These are phyloP conservation scores for Drosophila littoralis DNA, from an alignment of 1,140 invertebrate genomes.

Conservation along the genomic window DNA sequence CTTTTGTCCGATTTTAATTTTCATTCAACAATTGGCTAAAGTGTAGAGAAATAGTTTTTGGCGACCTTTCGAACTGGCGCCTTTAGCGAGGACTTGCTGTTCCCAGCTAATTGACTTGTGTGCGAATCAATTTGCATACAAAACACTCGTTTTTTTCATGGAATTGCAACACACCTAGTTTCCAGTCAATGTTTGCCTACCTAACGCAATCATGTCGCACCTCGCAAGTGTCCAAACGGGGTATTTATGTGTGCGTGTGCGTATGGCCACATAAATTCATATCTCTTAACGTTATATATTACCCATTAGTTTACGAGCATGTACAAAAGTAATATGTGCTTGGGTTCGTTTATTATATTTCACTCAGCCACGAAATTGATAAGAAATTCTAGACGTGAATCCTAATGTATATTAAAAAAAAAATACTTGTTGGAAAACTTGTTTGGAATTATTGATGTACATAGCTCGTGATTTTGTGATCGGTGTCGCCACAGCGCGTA, in stretches of 20 bases:
- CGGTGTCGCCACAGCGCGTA: not conserved
- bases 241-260: not conserved
- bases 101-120: constrained; percentile 9
- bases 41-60: too few relatives aligned
- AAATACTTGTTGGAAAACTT: constrained; percentile 23
- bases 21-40: too few relatives aligned
- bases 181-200: constrained; percentile 18
- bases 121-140: constrained; percentile 41
- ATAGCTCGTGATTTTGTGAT: constrained; percentile 8
- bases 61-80: too few relatives aligned
- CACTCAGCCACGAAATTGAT: constrained; percentile 39
- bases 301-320: constrained; percentile 32
- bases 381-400: constrained; percentile 38
- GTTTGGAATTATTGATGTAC: constrained; percentile 45
- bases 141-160: constrained; percentile 24
- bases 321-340: not conserved
- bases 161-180: constrained; percentile 45
- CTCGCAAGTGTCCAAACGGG: constrained; percentile 28
- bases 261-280: constrained; percentile 26
- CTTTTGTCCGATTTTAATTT: too few relatives aligned
- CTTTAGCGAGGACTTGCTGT: constrained; percentile 24
- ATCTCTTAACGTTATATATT: constrained; percentile 18
- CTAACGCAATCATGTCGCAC: constrained; percentile 50
- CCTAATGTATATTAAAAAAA: not conserved
- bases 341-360: constrained; percentile 27